These are phyloP conservation scores for Oostethus manadensis DNA, from an alignment of 2,113 vertebrate genomes.

Conservation along the genomic window DNA sequence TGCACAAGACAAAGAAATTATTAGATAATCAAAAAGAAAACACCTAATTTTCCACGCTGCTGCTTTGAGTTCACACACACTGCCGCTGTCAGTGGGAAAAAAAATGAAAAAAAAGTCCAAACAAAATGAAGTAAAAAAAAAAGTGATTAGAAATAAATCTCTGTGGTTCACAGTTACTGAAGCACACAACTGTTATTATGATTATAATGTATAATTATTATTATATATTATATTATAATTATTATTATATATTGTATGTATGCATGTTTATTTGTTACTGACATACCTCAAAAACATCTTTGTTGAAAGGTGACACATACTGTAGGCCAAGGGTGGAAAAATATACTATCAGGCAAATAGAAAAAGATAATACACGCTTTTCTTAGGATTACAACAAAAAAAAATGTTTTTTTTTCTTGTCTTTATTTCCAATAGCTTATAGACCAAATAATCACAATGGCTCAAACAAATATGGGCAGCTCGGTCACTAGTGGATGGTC, in stretches of 20 bases:
- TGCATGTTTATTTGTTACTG: no score
- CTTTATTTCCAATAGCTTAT: neutral
- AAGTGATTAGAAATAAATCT: neutral
- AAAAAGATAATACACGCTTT: no score
- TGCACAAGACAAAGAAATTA: constrained; percentile 49
- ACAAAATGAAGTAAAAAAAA: constrained; percentile 1
- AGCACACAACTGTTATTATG: neutral
- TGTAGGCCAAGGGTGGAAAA: no score
- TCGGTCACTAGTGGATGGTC: constrained; percentile 26
- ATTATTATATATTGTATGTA: no score
- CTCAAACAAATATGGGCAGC: neutral
- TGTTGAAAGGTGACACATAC: no score
- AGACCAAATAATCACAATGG: neutral
- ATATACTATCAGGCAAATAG: no score
- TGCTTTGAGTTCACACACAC: constrained; percentile 10
- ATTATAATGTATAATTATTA: neutral
- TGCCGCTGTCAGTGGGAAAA: neutral
- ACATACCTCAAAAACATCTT: no score
- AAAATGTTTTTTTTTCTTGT: neutral
- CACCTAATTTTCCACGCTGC: constrained; percentile 11
- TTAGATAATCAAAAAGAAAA: constrained; percentile 7
- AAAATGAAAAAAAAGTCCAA: neutral
- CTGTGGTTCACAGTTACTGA: neutral
- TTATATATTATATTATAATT: no score
- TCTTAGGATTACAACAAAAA: no score